A percentile compares a stretch with the other conserved stretches of the same genome.
These are phyloP conservation scores for Phacellophora camtschatica DNA, from an alignment of 30 jellyfish, hydroid and myxozoan species.

Conservation along the genomic window DNA sequence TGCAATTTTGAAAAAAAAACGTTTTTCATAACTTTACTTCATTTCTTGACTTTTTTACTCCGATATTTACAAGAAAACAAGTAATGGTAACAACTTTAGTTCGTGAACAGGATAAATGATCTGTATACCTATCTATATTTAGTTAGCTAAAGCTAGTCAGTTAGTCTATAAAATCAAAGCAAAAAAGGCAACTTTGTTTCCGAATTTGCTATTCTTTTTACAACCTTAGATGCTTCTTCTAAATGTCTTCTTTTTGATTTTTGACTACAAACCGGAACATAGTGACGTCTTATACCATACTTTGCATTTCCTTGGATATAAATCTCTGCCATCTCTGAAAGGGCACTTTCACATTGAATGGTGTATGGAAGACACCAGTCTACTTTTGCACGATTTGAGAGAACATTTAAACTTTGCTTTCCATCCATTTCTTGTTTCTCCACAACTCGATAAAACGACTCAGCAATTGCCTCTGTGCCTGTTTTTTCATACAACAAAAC, in stretches of 20 bases:
- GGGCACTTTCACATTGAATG: slow-evolving; percentile 12
- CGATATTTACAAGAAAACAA: too few species aligned
- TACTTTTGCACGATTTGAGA: background rate
- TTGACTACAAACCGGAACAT: background rate
- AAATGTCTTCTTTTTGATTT: background rate
- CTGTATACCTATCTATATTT: too few species aligned
- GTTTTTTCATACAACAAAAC: slow-evolving; percentile 24
- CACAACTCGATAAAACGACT: slow-evolving; percentile 1
- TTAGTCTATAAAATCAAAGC: background rate
- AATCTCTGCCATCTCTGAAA: slow-evolving; percentile 1
- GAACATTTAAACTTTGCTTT: background rate
- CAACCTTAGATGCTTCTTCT: slow-evolving; percentile 4
- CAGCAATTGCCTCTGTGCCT: slow-evolving; percentile 26
- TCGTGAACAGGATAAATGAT: too few species aligned
- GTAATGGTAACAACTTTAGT: too few species aligned
- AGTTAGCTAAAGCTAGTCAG: background rate
- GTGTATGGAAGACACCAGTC: slow-evolving; percentile 11
- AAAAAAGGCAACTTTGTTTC: background rate
- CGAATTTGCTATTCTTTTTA: background rate
- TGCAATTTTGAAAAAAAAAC: too few species aligned
- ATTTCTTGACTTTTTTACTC: too few species aligned
- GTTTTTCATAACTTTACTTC: too few species aligned
- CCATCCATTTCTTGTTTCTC: slow-evolving; percentile 31
- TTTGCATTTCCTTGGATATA: background rate
- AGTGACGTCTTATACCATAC: background rate